Evolutionary conservation across 2,113 vertebrate species (phyloP).

Genomic region (Campylomormyrus numenius): DNA sequence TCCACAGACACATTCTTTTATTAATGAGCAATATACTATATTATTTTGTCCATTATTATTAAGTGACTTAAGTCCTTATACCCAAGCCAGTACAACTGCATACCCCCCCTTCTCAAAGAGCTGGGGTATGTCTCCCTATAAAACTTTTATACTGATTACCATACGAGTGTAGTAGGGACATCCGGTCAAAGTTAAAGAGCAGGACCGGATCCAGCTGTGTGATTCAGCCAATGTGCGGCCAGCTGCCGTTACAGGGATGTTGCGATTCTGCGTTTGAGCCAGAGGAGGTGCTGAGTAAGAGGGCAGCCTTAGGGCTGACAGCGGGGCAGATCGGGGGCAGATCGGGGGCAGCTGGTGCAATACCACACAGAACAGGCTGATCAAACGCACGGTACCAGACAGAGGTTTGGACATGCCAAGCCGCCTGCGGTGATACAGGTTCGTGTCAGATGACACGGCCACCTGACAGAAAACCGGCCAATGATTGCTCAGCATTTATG

Average conservation of each 20-base stretch:
- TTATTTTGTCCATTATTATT: not conserved
- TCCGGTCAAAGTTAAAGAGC: not conserved
- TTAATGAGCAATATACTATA: not conserved
- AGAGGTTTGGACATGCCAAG: not conserved
- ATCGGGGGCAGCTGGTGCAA: not conserved
- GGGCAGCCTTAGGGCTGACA: not conserved
- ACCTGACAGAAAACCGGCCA: not conserved
- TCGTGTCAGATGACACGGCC: not conserved
- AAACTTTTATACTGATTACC: not conserved
- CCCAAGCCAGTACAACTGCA: not conserved
- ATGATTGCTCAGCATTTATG: not conserved
- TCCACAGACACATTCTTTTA: not conserved
- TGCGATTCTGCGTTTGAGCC: not conserved
- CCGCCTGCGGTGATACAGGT: not conserved
- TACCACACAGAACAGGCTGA: not conserved
- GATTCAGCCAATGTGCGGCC: not conserved
- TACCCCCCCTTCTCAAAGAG: not conserved
- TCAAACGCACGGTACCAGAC: not conserved
- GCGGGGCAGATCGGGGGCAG: not conserved
- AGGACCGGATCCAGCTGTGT: not conserved
- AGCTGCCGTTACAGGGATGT: not conserved
- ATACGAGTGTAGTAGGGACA: not conserved
- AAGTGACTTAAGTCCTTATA: not conserved
- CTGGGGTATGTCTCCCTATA: not conserved
- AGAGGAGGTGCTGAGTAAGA: not conserved